Evolutionary conservation across 2,113 vertebrate genomes (phyloP).

Genomic region (Trogon melanurus): DNA sequence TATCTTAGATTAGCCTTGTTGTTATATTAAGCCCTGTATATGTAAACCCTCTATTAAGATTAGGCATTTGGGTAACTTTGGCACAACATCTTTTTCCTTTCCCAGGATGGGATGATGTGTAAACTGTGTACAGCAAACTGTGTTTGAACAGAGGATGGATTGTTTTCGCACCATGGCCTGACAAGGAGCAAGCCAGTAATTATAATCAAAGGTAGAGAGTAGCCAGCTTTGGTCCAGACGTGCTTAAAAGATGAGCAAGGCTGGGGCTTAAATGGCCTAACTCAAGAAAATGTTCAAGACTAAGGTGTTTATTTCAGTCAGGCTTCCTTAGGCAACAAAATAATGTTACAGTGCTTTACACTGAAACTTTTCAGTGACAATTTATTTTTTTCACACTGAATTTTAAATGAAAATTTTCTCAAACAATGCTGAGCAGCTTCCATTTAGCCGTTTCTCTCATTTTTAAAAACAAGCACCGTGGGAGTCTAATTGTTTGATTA

Average conservation of each 20-base stretch:
- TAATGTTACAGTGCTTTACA: background rate
- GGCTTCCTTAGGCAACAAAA: background rate
- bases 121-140: background rate
- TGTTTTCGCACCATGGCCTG: background rate
- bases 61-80: background rate
- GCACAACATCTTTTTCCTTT: background rate
- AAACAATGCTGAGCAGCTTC: background rate
- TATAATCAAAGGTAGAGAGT: background rate
- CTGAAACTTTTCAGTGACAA: background rate
- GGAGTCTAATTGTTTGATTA: conserved; percentile 48
- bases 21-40: background rate
- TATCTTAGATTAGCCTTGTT: background rate
- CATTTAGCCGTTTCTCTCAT: background rate
- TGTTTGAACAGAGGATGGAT: background rate
- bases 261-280: background rate
- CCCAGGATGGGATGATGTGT: background rate
- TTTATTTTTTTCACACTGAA: no score
- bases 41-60: background rate
- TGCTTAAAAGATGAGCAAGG: background rate
- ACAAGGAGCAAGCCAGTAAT: background rate
- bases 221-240: background rate
- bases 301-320: background rate
- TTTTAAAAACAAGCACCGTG: background rate
- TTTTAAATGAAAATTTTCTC: no score
- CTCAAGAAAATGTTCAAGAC: background rate